Evolutionary conservation across 2,113 vertebrate genomes (phyloP), one percentile per base, ranked within the genome.

Genomic region (Buteo buteo): DNA sequence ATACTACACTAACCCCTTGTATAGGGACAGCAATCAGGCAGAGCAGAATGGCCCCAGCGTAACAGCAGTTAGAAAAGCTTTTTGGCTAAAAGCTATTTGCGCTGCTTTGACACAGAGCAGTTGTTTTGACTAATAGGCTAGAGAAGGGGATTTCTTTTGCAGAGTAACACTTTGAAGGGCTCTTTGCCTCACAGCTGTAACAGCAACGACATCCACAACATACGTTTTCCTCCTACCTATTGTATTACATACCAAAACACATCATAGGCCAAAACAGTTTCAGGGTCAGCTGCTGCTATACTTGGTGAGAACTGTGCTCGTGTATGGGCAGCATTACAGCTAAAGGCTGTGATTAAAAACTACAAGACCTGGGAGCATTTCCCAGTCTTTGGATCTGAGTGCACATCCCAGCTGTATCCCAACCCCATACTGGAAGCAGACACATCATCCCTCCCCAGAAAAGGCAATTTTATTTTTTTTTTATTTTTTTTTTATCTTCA

Each of bases 21-120:
- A 28, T 18, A 49, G 86, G 82, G 83, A 82, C 88, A 95, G 90
- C 90, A 90, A 47, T 40, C 8, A 3, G 76, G 79, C 85, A 86
- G 83, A 47, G 54, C 62, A 32, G 62, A 57, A 77, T 40, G 69
- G 77, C 73, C 86, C 65, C 83, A 61, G 77, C 3, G 0, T 10
- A 95, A 57, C 71, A 86, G 79, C 71, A 81, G 66, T 42, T 62
- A 65, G 54, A 67, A 97, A 97, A 94, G 93, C 90, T 87, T 93
- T 87, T 49, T 84, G 66, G 65, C 72, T 88, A 77, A 93, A 95
- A 95, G 90, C 90, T 94, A 4, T 85, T 96, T 87, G 66, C 7
- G 3, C 65, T 84, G 83, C 82, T 85, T 79, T 89, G 88, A 95
- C 91, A 88, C 47, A 65, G 79, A 86, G 92, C 86, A 82, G 90